A percentile compares a stretch with the other conserved stretches of the same genome.
Conservation (phyloP, 2,113 vertebrate genomes). For the Lynx canadensis region DNA sequence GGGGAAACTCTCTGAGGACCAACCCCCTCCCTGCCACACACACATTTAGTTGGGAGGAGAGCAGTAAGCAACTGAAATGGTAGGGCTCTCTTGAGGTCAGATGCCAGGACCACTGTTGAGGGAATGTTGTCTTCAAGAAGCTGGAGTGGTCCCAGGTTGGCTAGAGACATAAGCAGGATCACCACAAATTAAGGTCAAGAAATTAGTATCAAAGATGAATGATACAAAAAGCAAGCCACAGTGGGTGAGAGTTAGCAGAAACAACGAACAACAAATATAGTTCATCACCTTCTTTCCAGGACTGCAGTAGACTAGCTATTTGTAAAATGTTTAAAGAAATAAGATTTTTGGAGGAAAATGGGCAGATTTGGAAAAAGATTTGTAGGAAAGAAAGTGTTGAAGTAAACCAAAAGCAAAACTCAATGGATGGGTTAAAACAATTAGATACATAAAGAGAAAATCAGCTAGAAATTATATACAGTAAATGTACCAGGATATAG, state of each 20-base stretch:
- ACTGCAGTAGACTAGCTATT: not conserved
- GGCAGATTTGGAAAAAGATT: not conserved
- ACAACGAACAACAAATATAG: not conserved
- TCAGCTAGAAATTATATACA: not conserved
- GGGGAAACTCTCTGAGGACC: not conserved
- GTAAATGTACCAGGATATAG: not conserved
- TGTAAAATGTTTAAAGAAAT: not conserved
- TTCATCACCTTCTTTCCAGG: not conserved
- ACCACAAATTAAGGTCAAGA: not conserved
- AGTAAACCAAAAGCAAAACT: not conserved
- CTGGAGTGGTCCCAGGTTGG: not conserved
- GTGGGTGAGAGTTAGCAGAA: not conserved
- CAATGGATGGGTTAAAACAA: conserved; percentile 8
- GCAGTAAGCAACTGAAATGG: no score
- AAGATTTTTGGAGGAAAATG: not conserved
- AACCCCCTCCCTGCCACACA: not conserved
- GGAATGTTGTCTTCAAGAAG: not conserved
- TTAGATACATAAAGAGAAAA: not conserved
- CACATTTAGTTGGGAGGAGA: not conserved
- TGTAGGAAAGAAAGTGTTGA: not conserved
- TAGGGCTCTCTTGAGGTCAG: not conserved
- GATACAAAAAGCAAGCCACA: not conserved
- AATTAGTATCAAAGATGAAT: not conserved
- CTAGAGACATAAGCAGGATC: not conserved
- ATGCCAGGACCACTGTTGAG: not conserved